Percentiles rank a stretch among this genome's conserved stretches.
Evolutionary conservation across 1,140 invertebrate genomes (phyloP).

Genomic region (Zaprionus vittiger): DNA sequence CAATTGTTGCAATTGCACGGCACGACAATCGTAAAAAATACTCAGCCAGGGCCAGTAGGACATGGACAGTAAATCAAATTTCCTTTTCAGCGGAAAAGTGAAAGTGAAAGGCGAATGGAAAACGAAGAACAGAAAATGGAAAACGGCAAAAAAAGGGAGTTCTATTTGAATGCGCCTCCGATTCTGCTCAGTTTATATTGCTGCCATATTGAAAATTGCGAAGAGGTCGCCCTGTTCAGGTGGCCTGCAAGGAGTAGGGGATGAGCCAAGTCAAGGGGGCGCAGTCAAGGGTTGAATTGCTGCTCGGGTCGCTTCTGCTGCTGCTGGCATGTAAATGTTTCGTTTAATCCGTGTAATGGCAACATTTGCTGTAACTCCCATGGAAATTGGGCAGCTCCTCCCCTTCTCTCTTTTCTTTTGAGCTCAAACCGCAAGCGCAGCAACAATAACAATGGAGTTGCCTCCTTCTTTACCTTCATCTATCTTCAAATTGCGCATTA

Average conservation of each 20-base stretch:
- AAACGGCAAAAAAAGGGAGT: conserved; percentile 1
- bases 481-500: conserved; percentile 58
- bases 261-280: not conserved
- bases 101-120: conserved; percentile 22
- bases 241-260: conserved; percentile 10
- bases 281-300: conserved; percentile 39
- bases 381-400: conserved; percentile 56
- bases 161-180: conserved; percentile 24
- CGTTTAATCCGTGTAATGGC: conserved; percentile 75
- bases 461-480: conserved; percentile 23
- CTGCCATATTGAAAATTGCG: conserved; percentile 55
- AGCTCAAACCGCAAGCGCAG: conserved; percentile 55
- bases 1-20: conserved; percentile 76
- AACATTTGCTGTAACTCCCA: conserved; percentile 69
- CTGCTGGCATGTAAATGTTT: conserved; percentile 61
- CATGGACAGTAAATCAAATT: conserved; percentile 69
- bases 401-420: not conserved
- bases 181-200: conserved; percentile 21
- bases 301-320: conserved; percentile 55
- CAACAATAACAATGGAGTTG: conserved; percentile 28
- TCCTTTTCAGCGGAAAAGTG: conserved; percentile 55
- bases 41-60: conserved; percentile 16
- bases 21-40: conserved; percentile 59
- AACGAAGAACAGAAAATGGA: not conserved
- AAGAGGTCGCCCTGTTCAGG: conserved; percentile 45